These are phyloP conservation scores for Nipponacmea schrenckii DNA, from an alignment of 2,888 invertebrate genomes.

Conservation along the genomic window DNA sequence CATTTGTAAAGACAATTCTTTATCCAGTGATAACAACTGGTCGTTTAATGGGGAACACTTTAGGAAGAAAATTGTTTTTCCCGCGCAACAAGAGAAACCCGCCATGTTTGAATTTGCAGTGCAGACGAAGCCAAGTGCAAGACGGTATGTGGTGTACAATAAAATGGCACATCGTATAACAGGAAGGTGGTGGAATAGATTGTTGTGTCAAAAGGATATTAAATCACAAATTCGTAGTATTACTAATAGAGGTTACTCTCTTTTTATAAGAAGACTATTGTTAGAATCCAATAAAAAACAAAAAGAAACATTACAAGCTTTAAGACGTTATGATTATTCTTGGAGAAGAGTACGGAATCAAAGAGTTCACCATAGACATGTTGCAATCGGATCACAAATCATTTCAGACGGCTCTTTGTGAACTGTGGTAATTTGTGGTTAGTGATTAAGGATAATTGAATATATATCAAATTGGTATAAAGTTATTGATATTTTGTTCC, in stretches of 20 bases:
- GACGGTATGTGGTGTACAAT: background rate
- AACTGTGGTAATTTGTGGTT: no score
- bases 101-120: background rate
- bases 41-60: background rate
- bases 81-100: background rate
- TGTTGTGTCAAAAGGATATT: background rate
- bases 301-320: slow-evolving; percentile 12
- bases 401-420: background rate
- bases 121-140: background rate
- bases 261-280: slow-evolving; percentile 5
- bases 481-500: no score
- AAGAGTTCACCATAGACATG: slow-evolving; percentile 17
- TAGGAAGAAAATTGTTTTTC: background rate
- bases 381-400: background rate
- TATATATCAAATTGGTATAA: no score
- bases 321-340: slow-evolving; percentile 39
- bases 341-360: slow-evolving; percentile 29
- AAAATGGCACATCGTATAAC: background rate
- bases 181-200: background rate
- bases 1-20: slow-evolving; percentile 17
- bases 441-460: no score
- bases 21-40: background rate
- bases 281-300: background rate
- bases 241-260: slow-evolving; percentile 8
- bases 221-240: background rate